These are phyloP conservation scores for Metacarcinus magister DNA, from an alignment of 2,888 invertebrate species.

Conservation along the genomic window DNA sequence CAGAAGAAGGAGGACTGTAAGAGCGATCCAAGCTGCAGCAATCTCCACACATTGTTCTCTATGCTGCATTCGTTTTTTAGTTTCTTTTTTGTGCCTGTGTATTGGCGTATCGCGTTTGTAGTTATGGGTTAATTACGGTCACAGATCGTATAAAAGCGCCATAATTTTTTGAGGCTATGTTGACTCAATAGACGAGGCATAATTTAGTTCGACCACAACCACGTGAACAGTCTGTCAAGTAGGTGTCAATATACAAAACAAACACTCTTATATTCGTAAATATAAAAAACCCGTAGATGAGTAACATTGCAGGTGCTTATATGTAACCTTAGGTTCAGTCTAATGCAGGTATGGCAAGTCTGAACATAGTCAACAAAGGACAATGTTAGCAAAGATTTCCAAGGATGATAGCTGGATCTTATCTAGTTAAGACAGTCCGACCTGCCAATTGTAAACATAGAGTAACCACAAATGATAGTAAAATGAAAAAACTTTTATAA, in stretches of 20 bases:
- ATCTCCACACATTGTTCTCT: slow-evolving; percentile 56
- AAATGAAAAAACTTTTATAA: slow-evolving; percentile 76
- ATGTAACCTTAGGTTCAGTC: slow-evolving; percentile 78
- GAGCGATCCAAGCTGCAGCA: slow-evolving; percentile 83
- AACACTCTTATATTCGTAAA: slow-evolving; percentile 80
- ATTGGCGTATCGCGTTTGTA: slow-evolving; percentile 78
- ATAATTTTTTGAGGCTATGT: slow-evolving; percentile 71
- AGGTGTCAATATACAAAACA: slow-evolving; percentile 80
- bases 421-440: slow-evolving; percentile 75
- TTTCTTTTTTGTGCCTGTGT: slow-evolving; percentile 75
- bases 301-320: slow-evolving; percentile 75
- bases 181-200: slow-evolving; percentile 79
- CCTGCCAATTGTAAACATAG: slow-evolving; percentile 71
- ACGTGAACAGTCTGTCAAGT: slow-evolving; percentile 82
- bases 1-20: slow-evolving; percentile 86
- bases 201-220: slow-evolving; percentile 80
- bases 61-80: slow-evolving; percentile 70
- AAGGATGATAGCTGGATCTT: slow-evolving; percentile 29
- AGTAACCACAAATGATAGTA: slow-evolving; percentile 57
- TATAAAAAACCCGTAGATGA: slow-evolving; percentile 74
- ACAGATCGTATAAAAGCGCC: slow-evolving; percentile 58
- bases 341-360: slow-evolving; percentile 77
- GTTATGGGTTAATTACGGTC: slow-evolving; percentile 67
- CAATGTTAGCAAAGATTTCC: slow-evolving; percentile 48
- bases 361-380: slow-evolving; percentile 74